Percentiles rank a stretch among this genome's conserved stretches.
phyloP scores from a whole-genome alignment of 2,113 vertebrate genomes.

The Antennarius striatus region DNA sequence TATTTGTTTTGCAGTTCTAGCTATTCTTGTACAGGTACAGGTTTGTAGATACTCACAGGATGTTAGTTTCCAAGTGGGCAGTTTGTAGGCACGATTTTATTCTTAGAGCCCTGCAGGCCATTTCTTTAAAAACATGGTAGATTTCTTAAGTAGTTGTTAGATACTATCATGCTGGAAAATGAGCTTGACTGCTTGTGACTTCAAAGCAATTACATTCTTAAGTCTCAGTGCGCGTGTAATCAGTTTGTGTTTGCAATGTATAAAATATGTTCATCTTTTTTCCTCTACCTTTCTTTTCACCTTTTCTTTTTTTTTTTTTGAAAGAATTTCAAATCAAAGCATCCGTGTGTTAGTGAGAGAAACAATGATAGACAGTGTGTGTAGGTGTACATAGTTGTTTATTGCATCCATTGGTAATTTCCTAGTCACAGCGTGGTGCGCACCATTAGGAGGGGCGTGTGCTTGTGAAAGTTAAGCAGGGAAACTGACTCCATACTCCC shows the following conservation, averaged over 20 bases:
- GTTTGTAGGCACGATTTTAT: conserved; percentile 38
- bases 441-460: conserved; percentile 47
- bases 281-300: conserved; percentile 25
- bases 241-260: conserved; percentile 52
- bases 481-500: conserved; percentile 39
- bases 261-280: conserved; percentile 50
- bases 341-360: conserved; percentile 1
- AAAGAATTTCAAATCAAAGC: conserved; percentile 22
- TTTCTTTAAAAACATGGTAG: conserved; percentile 43
- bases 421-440: conserved; percentile 49
- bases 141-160: conserved; percentile 64
- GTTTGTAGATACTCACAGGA: conserved; percentile 21
- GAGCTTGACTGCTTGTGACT: conserved; percentile 45
- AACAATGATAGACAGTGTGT: neutral
- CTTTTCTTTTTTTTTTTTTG: neutral
- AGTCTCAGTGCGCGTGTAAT: conserved; percentile 21
- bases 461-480: conserved; percentile 3
- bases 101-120: conserved; percentile 11
- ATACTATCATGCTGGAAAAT: conserved; percentile 76
- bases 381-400: neutral
- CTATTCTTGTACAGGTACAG: conserved; percentile 30
- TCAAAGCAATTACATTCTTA: conserved; percentile 38
- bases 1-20: conserved; percentile 13
- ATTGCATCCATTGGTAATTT: conserved; percentile 30
- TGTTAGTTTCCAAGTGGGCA: conserved; percentile 46